Base-by-base conservation (phyloP, 1,140 invertebrate genomes). In the Bombus waltoni region DNA sequence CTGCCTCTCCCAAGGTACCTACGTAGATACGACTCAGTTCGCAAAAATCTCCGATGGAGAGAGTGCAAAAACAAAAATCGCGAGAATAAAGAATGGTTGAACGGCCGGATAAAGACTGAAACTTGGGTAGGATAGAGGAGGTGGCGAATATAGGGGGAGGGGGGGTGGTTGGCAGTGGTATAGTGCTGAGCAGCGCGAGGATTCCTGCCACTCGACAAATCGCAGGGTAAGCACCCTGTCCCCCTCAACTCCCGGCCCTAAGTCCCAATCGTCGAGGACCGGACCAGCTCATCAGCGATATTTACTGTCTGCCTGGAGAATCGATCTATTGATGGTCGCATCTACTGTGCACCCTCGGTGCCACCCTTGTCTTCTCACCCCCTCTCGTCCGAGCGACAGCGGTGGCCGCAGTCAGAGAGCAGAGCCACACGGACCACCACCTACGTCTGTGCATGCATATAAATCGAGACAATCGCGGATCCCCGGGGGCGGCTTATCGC, bases 381-480 rank as follows among this genome's bases (percentile, higher is more conserved):
- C 11, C 77, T 62, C 44, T 22, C 62, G n/a, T 59, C 42, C 35
- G n/a, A 3, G 65, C 40, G 68, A 73, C 78, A 85, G 15, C 32
- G 65, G 57, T 68, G 57, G 40, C 62, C 76, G 62, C 79, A 73
- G 73, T 73, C 62, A 28, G 68, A 72, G 77, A 85, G 84, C 38
- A 73, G 66, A 53, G 38, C 70, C 28, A 62, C 59, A 83, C 71
- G 82, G 76, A 78, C 89, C 85, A 75, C 81, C 78, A 53, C 86
- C 86, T 90, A 90, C 86, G 88, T 90, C 89, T 88, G 83, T 89
- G 84, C 88, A 87, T 84, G 87, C 88, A 87, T 92, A 93, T 94
- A 93, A 94, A 93, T 93, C 93, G 91, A 94, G 93, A 95, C 93
- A 95, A 94, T 94, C 92, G 93, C 84, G 90, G 87, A 93, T 93